phyloP scores from a whole-genome alignment of 2,888 invertebrate genomes.

The Xiphydria camelus region DNA sequence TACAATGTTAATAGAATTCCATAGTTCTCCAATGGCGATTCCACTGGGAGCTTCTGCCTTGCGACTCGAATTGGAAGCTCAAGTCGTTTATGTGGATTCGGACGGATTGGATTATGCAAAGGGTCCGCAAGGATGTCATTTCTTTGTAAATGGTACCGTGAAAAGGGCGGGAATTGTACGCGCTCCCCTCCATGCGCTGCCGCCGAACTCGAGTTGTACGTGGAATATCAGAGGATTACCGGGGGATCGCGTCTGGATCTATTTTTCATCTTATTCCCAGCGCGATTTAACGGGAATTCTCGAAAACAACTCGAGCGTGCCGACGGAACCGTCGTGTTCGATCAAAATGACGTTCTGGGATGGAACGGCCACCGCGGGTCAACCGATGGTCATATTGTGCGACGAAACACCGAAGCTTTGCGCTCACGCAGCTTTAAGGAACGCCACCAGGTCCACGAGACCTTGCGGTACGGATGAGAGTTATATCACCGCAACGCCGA shows the following conservation, averaged over 20 bases:
- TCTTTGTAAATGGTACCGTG: slow-evolving; percentile 59
- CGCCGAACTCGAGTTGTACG: slow-evolving; percentile 84
- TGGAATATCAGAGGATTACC: slow-evolving; percentile 81
- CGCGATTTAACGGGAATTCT: slow-evolving; percentile 67
- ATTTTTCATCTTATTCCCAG: slow-evolving; percentile 83
- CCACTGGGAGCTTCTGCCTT: slow-evolving; percentile 75
- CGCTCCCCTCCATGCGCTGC: slow-evolving; percentile 81
- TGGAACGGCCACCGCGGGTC: slow-evolving; percentile 43
- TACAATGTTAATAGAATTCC: slow-evolving; percentile 85
- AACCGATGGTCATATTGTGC: slow-evolving; percentile 48
- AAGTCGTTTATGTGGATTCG: slow-evolving; percentile 85
- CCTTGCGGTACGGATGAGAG: slow-evolving; percentile 81
- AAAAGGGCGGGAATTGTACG: slow-evolving; percentile 74
- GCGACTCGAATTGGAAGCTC: slow-evolving; percentile 83
- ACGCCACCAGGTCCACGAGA: slow-evolving; percentile 74
- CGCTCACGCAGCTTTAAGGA: slow-evolving; percentile 77
- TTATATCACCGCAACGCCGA: slow-evolving; percentile 66
- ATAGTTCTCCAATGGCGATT: slow-evolving; percentile 81
- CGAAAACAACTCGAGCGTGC: slow-evolving; percentile 39
- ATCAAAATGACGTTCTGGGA: slow-evolving; percentile 52
- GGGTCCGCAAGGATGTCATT: slow-evolving; percentile 56
- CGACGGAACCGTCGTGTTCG: slow-evolving; percentile 33
- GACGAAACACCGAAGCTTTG: slow-evolving; percentile 77
- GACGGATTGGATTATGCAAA: slow-evolving; percentile 83
- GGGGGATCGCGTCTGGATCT: slow-evolving; percentile 83